Percentiles rank a stretch among this genome's conserved stretches.
phyloP scores from a whole-genome alignment of 2,888 invertebrate species.

The Mermis nigrescens region DNA sequence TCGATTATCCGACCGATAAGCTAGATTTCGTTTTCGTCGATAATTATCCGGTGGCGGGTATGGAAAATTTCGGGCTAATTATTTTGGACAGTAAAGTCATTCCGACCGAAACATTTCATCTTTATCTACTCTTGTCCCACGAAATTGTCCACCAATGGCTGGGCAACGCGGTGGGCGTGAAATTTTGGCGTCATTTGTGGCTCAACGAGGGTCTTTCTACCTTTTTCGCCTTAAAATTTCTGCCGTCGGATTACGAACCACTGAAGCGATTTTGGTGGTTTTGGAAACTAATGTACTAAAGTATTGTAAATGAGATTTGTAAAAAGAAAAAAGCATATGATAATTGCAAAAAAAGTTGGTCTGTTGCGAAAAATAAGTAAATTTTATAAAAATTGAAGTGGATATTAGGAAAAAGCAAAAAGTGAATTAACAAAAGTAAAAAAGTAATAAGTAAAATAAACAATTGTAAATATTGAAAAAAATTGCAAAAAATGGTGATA shows the following conservation, averaged over 20 bases:
- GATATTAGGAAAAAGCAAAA: no score
- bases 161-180: slow-evolving; percentile 32
- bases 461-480: no score
- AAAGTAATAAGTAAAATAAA: no score
- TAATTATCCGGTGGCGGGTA: slow-evolving; percentile 35
- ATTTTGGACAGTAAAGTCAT: slow-evolving; percentile 31
- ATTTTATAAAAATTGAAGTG: no score
- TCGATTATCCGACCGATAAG: slow-evolving; percentile 26
- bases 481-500: no score
- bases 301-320: no score
- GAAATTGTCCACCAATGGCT: slow-evolving; percentile 36
- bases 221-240: slow-evolving; percentile 27
- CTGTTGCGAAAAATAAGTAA: no score
- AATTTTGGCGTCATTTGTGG: slow-evolving; percentile 32
- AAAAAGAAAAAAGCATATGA: no score
- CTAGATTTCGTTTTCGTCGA: slow-evolving; percentile 36
- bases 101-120: slow-evolving; percentile 5
- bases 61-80: slow-evolving; percentile 38
- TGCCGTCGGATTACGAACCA: slow-evolving; percentile 9
- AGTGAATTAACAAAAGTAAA: no score
- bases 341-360: no score
- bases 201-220: slow-evolving; percentile 33
- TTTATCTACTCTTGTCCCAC: slow-evolving; percentile 32
- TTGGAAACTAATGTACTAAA: not conserved
- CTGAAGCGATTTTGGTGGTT: not conserved